These are phyloP conservation scores for Porites evermanni DNA, from an alignment of 92 coral and sea anemone species.

Conservation along the genomic window DNA sequence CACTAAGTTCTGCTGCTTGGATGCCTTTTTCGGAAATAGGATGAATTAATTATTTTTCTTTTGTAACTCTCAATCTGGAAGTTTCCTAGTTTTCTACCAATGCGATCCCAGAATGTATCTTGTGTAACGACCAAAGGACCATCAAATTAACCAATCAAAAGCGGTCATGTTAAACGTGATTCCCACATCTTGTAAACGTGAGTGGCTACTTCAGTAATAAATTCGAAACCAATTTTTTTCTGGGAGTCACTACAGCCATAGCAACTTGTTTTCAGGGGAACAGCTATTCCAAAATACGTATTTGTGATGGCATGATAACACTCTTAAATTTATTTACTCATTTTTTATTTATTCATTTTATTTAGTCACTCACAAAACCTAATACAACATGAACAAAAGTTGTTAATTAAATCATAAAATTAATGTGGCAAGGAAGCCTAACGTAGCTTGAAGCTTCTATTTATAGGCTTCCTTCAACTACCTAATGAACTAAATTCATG, in stretches of 20 bases:
- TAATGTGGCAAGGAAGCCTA: too few relatives aligned
- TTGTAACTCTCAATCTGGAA: neutral
- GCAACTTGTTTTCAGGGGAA: neutral
- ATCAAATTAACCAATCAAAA: constrained; percentile 6
- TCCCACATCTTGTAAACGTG: neutral
- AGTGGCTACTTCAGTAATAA: neutral
- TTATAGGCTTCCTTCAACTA: too few relatives aligned
- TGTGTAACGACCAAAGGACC: neutral
- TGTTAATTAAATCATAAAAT: too few relatives aligned
- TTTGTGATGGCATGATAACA: constrained; percentile 1
- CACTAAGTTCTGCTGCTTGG: constrained; percentile 1
- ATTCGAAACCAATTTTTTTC: neutral
- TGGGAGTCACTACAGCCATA: neutral
- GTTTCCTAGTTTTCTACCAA: neutral
- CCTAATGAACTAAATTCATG: too few relatives aligned
- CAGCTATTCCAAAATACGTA: constrained; percentile 5
- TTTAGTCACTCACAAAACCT: too few relatives aligned
- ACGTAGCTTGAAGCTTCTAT: too few relatives aligned
- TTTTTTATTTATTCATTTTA: too few relatives aligned
- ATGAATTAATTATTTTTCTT: neutral
- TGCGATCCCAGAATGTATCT: neutral
- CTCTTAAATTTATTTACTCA: neutral
- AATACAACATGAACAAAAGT: too few relatives aligned
- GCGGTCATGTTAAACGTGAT: constrained; percentile 1
- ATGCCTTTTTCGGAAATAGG: neutral